A percentile compares a stretch with the other conserved stretches of the same genome.
Evolutionary conservation across 2,797 vertebrate species (phyloP).

Genomic region (Agapornis canus): DNA sequence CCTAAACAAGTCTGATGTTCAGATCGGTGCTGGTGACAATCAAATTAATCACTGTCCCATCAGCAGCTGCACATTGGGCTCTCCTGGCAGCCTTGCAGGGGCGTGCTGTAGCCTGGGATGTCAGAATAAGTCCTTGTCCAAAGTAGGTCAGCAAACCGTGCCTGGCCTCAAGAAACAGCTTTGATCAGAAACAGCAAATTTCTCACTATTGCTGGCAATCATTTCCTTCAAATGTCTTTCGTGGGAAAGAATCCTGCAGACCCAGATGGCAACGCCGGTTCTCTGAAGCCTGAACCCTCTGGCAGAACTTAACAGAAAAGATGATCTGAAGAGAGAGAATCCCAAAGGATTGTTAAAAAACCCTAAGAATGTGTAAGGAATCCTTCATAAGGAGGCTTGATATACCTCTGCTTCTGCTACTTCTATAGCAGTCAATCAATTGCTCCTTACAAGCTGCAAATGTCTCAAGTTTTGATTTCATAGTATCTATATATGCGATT

Average conservation of each 20-base stretch:
- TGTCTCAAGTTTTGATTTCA: not conserved
- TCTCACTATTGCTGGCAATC: not conserved
- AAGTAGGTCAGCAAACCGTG: constrained; percentile 12
- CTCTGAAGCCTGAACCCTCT: not conserved
- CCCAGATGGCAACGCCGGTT: not conserved
- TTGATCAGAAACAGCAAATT: not conserved
- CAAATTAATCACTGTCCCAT: not conserved
- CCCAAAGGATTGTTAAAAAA: not conserved
- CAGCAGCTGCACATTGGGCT: not conserved
- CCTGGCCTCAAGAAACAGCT: not conserved
- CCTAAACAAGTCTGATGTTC: not conserved
- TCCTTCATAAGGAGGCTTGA: not conserved
- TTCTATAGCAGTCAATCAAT: not conserved
- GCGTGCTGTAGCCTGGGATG: not conserved
- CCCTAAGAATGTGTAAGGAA: not conserved
- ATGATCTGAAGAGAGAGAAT: not conserved
- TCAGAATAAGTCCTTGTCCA: not conserved
- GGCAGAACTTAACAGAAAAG: not conserved
- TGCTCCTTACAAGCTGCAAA: not conserved
- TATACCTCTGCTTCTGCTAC: not conserved
- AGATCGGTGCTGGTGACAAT: constrained; percentile 6
- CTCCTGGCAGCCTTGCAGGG: not conserved
- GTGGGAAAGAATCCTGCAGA: not conserved
- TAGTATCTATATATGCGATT: not conserved
- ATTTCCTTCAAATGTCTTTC: not conserved